These are phyloP conservation scores for Leptodactylus fallax DNA, from an alignment of 2,797 vertebrate genomes.

Conservation along the genomic window DNA sequence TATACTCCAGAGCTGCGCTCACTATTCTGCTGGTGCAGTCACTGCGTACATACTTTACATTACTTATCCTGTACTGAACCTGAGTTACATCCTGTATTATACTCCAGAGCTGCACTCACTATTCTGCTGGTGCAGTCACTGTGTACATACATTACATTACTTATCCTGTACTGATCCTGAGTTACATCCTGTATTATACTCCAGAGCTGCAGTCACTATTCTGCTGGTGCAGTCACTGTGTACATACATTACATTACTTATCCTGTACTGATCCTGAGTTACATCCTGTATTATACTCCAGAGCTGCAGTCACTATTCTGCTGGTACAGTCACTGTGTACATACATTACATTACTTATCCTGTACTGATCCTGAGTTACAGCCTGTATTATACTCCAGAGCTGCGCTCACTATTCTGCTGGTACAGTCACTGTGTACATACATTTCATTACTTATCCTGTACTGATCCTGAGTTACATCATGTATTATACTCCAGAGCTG, in stretches of 20 bases:
- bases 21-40: neutral
- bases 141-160: neutral
- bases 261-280: neutral
- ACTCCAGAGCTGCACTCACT: neutral
- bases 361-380: too few species aligned
- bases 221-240: neutral
- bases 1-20: neutral
- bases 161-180: too few species aligned
- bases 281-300: neutral
- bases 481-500: too few species aligned
- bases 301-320: neutral
- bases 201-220: neutral
- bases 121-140: neutral
- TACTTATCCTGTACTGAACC: too few species aligned
- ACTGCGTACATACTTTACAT: neutral
- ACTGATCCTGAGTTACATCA: too few species aligned
- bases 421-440: neutral
- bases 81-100: neutral
- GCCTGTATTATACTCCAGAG: neutral
- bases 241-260: neutral
- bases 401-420: neutral
- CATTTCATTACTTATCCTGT: neutral
- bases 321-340: neutral
- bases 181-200: neutral
- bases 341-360: slow-evolving; percentile 1